phyloP scores from a whole-genome alignment of 2,797 vertebrate genomes.

The Lagodon rhomboides region DNA sequence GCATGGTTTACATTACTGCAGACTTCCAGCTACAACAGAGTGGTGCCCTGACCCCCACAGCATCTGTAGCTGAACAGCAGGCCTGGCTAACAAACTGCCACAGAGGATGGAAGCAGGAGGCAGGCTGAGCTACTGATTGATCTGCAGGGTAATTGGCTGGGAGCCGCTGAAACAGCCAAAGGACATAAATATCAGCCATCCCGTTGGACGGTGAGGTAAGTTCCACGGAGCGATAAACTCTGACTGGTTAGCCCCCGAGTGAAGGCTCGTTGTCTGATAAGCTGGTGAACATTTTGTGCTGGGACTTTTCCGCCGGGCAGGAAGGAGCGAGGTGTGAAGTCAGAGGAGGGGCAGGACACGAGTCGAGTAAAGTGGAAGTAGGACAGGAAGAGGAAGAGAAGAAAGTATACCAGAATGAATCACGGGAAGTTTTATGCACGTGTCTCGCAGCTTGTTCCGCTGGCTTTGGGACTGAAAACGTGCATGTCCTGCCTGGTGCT shows the following conservation, averaged over 20 bases:
- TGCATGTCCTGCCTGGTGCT: background rate
- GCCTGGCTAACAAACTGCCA: constrained; percentile 70
- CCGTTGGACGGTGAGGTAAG: constrained; percentile 65
- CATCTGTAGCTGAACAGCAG: constrained; percentile 76
- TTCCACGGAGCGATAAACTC: constrained; percentile 65
- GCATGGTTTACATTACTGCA: constrained; percentile 51
- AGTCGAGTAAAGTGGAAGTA: constrained; percentile 14
- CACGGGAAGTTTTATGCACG: background rate
- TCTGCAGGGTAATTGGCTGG: constrained; percentile 78
- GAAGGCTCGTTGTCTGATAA: constrained; percentile 64
- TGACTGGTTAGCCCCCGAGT: constrained; percentile 62
- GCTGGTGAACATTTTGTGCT: constrained; percentile 55
- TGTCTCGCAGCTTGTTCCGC: too few species aligned
- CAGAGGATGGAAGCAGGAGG: constrained; percentile 65
- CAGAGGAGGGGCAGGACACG: constrained; percentile 20
- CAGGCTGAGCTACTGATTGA: constrained; percentile 74
- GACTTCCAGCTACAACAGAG: constrained; percentile 48
- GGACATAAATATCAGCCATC: constrained; percentile 73
- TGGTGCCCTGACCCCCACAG: constrained; percentile 48
- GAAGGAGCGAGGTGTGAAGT: constrained; percentile 36
- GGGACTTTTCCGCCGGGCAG: constrained; percentile 35
- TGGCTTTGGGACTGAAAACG: too few species aligned
- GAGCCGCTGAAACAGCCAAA: constrained; percentile 62
- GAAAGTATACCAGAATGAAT: constrained; percentile 14
- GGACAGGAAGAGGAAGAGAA: constrained; percentile 4